Conservation (phyloP, 1,140 invertebrate genomes). For the Bombus ignitus region DNA sequence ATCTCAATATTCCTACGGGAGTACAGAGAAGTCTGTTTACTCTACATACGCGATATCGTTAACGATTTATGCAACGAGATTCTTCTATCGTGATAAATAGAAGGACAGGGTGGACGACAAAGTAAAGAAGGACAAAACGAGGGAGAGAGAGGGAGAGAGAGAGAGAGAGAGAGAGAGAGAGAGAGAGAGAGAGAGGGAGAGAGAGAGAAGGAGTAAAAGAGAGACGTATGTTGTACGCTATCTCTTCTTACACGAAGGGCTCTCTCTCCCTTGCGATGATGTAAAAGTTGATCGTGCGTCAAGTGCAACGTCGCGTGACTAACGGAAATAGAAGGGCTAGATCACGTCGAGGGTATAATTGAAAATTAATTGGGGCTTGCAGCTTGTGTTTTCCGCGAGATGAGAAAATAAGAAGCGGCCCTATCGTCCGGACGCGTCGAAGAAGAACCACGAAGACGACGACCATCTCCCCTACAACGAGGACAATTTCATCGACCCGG, state of each 20-base stretch:
- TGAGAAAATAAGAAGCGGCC: slow-evolving; percentile 20
- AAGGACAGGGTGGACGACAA: not conserved
- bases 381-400: slow-evolving; percentile 13
- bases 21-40: not conserved
- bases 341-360: slow-evolving; percentile 51
- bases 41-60: slow-evolving; percentile 19
- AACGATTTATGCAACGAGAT: slow-evolving; percentile 32
- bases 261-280: slow-evolving; percentile 8
- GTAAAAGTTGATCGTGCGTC: slow-evolving; percentile 53
- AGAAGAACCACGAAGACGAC: not conserved
- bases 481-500: slow-evolving; percentile 30
- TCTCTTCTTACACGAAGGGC: slow-evolving; percentile 10
- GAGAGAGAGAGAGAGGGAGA: not conserved
- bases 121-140: not conserved
- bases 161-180: not conserved
- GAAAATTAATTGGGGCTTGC: slow-evolving; percentile 61
- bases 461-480: not conserved
- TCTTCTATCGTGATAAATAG: not conserved
- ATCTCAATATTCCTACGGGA: too few relatives aligned
- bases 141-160: not conserved
- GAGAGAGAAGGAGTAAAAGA: not conserved
- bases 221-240: not conserved
- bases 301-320: slow-evolving; percentile 64
- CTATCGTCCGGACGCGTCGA: too few relatives aligned
- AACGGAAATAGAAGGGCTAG: slow-evolving; percentile 51